Conservation (phyloP, 2,113 vertebrate genomes). For the Notarius quadriscutis region DNA sequence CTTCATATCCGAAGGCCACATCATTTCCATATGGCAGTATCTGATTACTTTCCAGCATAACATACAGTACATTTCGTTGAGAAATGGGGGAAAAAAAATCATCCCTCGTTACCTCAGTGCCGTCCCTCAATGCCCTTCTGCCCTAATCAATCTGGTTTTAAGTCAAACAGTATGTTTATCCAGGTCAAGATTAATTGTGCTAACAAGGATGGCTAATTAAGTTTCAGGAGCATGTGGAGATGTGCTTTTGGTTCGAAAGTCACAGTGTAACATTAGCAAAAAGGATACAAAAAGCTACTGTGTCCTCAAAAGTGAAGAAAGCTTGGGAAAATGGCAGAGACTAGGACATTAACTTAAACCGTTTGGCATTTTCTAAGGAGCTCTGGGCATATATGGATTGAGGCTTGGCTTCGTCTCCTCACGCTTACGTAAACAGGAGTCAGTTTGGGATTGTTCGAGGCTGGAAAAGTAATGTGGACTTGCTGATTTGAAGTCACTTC, state of each 20-base stretch:
- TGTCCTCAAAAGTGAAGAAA: constrained; percentile 12
- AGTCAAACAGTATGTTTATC: constrained; percentile 5
- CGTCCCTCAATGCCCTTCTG: background rate
- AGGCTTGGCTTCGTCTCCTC: constrained; percentile 16
- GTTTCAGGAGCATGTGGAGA: constrained; percentile 43
- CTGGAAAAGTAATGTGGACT: background rate
- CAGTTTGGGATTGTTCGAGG: background rate
- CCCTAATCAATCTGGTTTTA: background rate
- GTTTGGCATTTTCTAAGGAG: constrained; percentile 34
- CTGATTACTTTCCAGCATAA: background rate
- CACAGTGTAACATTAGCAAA: background rate
- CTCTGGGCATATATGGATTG: constrained; percentile 38
- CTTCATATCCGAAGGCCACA: background rate
- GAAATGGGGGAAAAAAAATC: background rate
- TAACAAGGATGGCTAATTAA: constrained; percentile 31
- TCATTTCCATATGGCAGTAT: background rate
- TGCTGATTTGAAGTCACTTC: background rate
- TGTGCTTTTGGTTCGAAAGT: constrained; percentile 1
- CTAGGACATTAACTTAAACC: constrained; percentile 23
- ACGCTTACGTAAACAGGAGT: background rate
- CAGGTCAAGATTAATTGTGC: constrained; percentile 27
- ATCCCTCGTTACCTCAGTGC: background rate
- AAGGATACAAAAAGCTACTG: constrained; percentile 42
- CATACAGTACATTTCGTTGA: background rate
- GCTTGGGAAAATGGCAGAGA: constrained; percentile 47